These are phyloP conservation scores for Xiphorhynchus elegans DNA, from an alignment of 2,113 vertebrate genomes.

Conservation along the genomic window DNA sequence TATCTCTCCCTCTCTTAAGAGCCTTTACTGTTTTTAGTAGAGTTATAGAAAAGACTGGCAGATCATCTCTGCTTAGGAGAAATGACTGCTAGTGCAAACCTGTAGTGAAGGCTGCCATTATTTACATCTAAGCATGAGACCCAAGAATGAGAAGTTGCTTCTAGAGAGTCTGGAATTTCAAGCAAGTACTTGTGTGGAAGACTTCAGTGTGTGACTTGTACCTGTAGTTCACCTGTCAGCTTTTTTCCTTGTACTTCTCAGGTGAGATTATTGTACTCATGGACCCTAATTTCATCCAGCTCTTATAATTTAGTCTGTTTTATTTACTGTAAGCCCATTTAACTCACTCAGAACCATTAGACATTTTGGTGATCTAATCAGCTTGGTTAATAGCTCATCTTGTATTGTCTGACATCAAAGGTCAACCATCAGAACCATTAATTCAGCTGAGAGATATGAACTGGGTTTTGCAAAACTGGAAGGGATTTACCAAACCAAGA, in stretches of 20 bases:
- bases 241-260: neutral
- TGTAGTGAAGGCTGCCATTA: neutral
- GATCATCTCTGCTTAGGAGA: neutral
- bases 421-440: constrained; percentile 52
- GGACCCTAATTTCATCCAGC: neutral
- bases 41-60: neutral
- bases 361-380: neutral
- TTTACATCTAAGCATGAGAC: constrained; percentile 14
- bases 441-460: neutral
- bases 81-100: neutral
- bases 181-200: neutral
- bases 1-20: constrained; percentile 30
- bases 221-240: neutral
- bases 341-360: neutral
- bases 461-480: constrained; percentile 15
- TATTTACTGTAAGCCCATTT: neutral
- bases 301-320: neutral
- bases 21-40: neutral
- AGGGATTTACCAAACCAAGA: neutral
- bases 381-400: neutral
- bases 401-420: constrained; percentile 15
- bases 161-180: neutral
- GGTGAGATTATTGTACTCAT: neutral
- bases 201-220: neutral
- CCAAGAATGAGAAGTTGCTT: constrained; percentile 12